Evolutionary conservation across 2,113 vertebrate species (phyloP), one percentile per base, ranked within the genome.

Genomic region (Heloderma charlesbogerti): DNA sequence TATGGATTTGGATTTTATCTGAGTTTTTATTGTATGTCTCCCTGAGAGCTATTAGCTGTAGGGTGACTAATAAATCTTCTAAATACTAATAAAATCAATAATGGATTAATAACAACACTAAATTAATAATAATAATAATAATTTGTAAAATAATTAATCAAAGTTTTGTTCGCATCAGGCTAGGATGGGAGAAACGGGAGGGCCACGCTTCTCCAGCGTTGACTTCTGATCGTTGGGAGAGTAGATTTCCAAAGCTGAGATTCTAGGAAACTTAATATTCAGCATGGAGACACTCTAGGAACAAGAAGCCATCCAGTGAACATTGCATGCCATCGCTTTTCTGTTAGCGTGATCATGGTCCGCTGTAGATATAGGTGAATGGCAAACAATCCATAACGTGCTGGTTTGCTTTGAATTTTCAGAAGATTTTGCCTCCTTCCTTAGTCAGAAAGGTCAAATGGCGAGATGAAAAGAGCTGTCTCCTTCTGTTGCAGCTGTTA

Each of bases 401-500:
- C 84, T 86, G 34, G 84, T 15, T 48, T 48, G 29, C 66, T 22
- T 45, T 27, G 29, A 13, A 34, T 71, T 45, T 85, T 31, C 71
- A 37, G 34, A 75, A 57, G 40, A 16, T 8, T 6, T n/a, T 43
- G n/a, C n/a, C 31, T n/a, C 18, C 13, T 51, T 51, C 67, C 9
- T 54, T 51, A 12, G 15, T n/a, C 18, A 45, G n/a, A n/a, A 72
- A 83, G 6, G 72, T 43, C 51, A 72, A 45, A 48, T 2, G 45
- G 57, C 0, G 90, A 2, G 25, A 18, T 77, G 34, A 84, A 84
- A 63, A 82, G 63, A 81, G n/a, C 16, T 15, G 0, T 90, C 86
- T 93, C 67, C 72, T 89, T 84, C 89, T 85, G 10, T 81, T 83
- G 67, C 6, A 0, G 84, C 82, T 77, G 29, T 88, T 1, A 88